Conservation (phyloP, 2,888 invertebrate genomes). For the Mycalesis mineus region DNA sequence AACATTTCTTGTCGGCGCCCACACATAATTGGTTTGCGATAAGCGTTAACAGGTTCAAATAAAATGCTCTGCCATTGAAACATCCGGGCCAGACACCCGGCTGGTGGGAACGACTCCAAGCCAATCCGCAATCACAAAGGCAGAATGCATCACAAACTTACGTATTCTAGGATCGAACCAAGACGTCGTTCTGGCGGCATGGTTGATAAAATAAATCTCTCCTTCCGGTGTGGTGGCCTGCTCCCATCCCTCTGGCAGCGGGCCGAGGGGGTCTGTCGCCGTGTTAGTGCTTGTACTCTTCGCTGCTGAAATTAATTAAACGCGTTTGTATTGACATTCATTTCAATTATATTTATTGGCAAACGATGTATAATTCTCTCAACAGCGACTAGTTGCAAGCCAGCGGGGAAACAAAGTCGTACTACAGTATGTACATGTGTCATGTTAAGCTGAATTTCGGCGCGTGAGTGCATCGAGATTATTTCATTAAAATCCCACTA, state of each 20-base stretch:
- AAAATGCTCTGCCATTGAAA: too few species aligned
- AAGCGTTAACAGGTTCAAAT: too few species aligned
- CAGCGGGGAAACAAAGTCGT: constrained; percentile 35
- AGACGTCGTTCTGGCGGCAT: constrained; percentile 94
- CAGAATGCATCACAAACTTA: constrained; percentile 79
- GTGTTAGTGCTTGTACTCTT: constrained; percentile 76
- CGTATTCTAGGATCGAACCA: constrained; percentile 91
- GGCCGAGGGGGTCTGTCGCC: constrained; percentile 81
- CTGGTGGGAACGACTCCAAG: too few species aligned
- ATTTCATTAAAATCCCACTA: too few species aligned
- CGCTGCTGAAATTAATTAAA: constrained; percentile 74
- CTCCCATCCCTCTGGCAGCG: constrained; percentile 93
- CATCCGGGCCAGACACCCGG: too few species aligned
- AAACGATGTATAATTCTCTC: constrained; percentile 59
- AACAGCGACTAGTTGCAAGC: constrained; percentile 74
- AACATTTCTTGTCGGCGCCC: too few species aligned
- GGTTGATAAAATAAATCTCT: constrained; percentile 94
- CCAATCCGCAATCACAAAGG: constrained; percentile 1
- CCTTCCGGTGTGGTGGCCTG: constrained; percentile 91
- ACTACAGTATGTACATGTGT: neutral
- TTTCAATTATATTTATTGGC: constrained; percentile 25
- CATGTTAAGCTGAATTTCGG: neutral
- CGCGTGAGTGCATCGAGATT: too few species aligned
- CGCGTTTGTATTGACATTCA: constrained; percentile 35
- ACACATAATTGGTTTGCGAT: too few species aligned